Conservation (phyloP, 2,797 vertebrate genomes). For the Microctenopoma stevenorrisi region DNA sequence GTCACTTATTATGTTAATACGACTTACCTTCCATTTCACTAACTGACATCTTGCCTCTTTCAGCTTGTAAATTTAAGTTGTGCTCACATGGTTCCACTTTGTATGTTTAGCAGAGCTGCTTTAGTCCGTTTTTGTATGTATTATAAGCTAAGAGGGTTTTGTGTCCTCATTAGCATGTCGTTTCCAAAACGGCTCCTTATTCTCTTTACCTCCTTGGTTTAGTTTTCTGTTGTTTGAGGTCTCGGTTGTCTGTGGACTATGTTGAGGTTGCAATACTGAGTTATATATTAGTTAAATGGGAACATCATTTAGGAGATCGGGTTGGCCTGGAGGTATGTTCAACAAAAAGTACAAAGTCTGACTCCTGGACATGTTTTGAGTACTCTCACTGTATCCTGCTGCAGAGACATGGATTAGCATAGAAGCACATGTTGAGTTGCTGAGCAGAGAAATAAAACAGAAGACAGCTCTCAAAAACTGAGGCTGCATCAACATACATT, state of each 20-base stretch:
- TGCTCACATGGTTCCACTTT: not conserved
- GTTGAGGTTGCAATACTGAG: too few relatives aligned
- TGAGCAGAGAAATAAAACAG: not conserved
- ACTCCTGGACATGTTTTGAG: not conserved
- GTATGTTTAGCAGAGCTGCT: too few relatives aligned
- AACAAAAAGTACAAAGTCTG: not conserved
- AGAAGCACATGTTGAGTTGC: slow-evolving; percentile 9
- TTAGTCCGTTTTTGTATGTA: not conserved
- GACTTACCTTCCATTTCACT: not conserved
- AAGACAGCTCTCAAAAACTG: slow-evolving; percentile 25
- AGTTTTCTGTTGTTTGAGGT: too few relatives aligned
- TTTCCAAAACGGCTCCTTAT: not conserved
- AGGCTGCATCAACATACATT: slow-evolving; percentile 7
- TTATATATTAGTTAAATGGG: too few relatives aligned
- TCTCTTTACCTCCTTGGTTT: not conserved
- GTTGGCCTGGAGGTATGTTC: not conserved
- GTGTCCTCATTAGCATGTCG: not conserved
- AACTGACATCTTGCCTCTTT: not conserved
- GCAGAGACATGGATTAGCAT: not conserved
- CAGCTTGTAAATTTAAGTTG: not conserved
- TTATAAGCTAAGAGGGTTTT: not conserved
- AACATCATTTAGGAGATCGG: not conserved
- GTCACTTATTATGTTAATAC: not conserved
- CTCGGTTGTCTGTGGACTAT: not conserved
- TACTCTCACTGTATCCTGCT: not conserved